Evolutionary conservation across 2,113 vertebrate genomes (phyloP), one percentile per base, ranked within the genome.

Genomic region (Oxyura jamaicensis): DNA sequence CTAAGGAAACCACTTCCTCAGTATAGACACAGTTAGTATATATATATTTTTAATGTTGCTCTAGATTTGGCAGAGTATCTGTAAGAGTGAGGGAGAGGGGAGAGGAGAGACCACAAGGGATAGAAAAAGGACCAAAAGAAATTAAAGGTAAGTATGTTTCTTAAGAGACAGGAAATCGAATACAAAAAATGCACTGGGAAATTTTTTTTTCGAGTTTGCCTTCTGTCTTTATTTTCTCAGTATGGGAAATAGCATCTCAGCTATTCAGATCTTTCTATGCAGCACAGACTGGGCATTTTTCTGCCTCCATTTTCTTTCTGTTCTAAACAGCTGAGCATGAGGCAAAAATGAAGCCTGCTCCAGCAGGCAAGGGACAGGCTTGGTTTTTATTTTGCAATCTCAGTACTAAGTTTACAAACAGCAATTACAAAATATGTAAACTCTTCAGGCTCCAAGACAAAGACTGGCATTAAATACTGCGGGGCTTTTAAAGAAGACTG

Each of bases 1-100:
- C 86, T 63, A 93, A 96, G 66, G 69, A 97, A 97, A 96, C 93
- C 92, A 93, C 84, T 97, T 97, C 92, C 91, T 94, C 68, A 58
- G 21, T 6, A 44, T 3, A 83, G n/a, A 77, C 58, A 86, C 46
- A 87, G 39, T 39, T 39, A 39, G 39, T 39, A 39, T 39, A 39
- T 39, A 39, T 39, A 39, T 39, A 39, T 39, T 8, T 39, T 94
- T 78, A 17, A 12, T 55, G 19, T 74, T 66, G 36, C 36, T 72
- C 76, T 71, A 36, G 50, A 52, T 78, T 82, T 89, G 78, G 68
- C 79, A 91, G 55, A 80, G 66, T 16, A 82, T 13, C 28, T 67
- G 39, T 8, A 39, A 35, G 42, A n/a, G 13, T 53, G 44, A 23
- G 4, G 11, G 10, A 6, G 46, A 50, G 26, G 4, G 11, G 10